Percentiles rank a stretch among this genome's conserved stretches.
Evolutionary conservation across 2,888 invertebrate species (phyloP).

Genomic region (Epinotia nisella): DNA sequence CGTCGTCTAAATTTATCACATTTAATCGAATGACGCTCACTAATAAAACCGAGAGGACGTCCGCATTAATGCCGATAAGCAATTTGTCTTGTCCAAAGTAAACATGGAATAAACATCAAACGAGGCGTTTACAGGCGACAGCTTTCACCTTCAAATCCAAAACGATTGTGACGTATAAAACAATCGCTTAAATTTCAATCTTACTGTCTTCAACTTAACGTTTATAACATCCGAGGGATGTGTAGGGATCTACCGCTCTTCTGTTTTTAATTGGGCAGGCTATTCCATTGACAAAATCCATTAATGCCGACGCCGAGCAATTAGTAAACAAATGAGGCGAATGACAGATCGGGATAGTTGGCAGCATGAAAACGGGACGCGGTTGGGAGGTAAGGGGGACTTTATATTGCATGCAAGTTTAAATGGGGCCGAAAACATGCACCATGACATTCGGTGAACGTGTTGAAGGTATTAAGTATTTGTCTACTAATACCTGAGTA

Average conservation of each 20-base stretch:
- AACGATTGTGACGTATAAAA: background rate
- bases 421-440: slow-evolving; percentile 43
- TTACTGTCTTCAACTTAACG: background rate
- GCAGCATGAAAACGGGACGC: slow-evolving; percentile 72
- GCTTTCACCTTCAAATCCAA: slow-evolving; percentile 14
- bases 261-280: slow-evolving; percentile 50
- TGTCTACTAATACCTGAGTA: background rate
- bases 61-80: slow-evolving; percentile 47
- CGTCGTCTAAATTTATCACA: slow-evolving; percentile 23
- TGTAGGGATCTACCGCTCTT: background rate
- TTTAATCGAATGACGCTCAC: slow-evolving; percentile 36
- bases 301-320: slow-evolving; percentile 74
- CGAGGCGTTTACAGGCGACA: slow-evolving; percentile 58
- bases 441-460: background rate
- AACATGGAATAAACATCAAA: slow-evolving; percentile 75
- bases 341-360: slow-evolving; percentile 79
- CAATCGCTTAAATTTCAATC: background rate
- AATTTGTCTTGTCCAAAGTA: slow-evolving; percentile 74
- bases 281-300: slow-evolving; percentile 81
- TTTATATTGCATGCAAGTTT: slow-evolving; percentile 46
- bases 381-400: slow-evolving; percentile 51
- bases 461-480: background rate
- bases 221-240: background rate
- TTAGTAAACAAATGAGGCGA: slow-evolving; percentile 82
- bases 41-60: slow-evolving; percentile 46